Evolutionary conservation across 2,888 invertebrate genomes (phyloP), one percentile per base, ranked within the genome.

Genomic region (Teleiodes luculella): DNA sequence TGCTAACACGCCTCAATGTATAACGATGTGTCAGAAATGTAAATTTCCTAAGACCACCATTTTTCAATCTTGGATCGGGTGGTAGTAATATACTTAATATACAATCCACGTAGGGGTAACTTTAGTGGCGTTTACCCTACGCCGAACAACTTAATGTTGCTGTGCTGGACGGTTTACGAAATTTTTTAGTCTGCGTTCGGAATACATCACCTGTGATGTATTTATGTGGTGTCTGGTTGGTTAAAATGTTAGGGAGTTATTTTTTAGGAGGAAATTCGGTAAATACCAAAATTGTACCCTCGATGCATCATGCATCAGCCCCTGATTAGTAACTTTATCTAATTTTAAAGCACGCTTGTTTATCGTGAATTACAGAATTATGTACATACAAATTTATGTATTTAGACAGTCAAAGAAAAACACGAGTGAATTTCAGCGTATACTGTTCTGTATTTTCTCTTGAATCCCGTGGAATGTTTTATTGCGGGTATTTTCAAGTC

Each of bases 71-170:
- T 24, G 24, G 6, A 24, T 24, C 24, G 24, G 6, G 3, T 6
- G 24, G 3, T 4, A 13, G 28, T 43, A 43, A 43, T 43, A 14
- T 11, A 18, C 18, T 20, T 41, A 18, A 24, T 41, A 62, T 46
- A 46, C 58, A 46, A 37, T 35, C 36, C 60, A 60, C 62, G 62
- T 55, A 37, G 48, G 6, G 47, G 31, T 52, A 52, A 54, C 53
- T 54, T 58, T 54, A 52, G 52, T 53, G 68, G 65, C 70, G 64
- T 73, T 77, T 72, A 72, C 71, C 68, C 63, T 60, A 63, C 64
- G 60, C 59, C 30, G 43, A 37, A 46, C 31, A 31, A 54, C 51
- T 54, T 50, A 41, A 14, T 13, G 24, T 43, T 48, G 36, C 48
- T 54, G 43, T 33, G 39, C 52, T 60, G 52, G 57, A 55, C 57